Conservation (phyloP, 2,113 vertebrate genomes). For the Vicugna pacos region DNA sequence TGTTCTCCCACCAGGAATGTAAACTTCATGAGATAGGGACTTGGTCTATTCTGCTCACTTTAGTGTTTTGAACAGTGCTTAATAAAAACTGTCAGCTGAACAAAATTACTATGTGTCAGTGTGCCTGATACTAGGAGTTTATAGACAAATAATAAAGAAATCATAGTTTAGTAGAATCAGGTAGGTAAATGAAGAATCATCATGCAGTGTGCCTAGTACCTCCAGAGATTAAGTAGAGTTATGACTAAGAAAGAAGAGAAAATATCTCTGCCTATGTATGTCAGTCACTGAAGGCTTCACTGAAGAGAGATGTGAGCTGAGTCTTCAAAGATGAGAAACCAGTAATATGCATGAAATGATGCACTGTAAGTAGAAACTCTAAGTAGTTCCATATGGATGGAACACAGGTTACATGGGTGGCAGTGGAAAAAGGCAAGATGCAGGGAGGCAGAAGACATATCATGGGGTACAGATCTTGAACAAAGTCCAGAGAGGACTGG, state of each 20-base stretch:
- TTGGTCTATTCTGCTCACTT: conserved; percentile 35
- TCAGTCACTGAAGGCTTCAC: neutral
- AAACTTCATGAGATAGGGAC: neutral
- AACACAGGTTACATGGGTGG: neutral
- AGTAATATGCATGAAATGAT: conserved; percentile 15
- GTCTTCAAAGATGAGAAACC: conserved; percentile 41
- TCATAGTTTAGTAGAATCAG: conserved; percentile 18
- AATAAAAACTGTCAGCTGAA: conserved; percentile 44
- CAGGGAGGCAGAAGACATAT: neutral
- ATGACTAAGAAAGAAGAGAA: conserved; percentile 33
- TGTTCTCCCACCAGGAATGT: neutral
- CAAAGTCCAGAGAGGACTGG: conserved; percentile 26
- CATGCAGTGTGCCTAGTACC: neutral
- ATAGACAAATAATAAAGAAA: conserved; percentile 50
- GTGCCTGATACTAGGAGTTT: neutral
- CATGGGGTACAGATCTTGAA: neutral
- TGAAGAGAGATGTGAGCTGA: conserved; percentile 36
- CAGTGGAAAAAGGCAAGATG: conserved; percentile 38
- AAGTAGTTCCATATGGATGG: neutral
- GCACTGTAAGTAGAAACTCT: neutral
- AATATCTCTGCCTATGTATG: neutral
- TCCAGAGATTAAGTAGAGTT: conserved; percentile 31
- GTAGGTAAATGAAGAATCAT: conserved; percentile 7
- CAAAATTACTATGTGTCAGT: conserved; percentile 4
- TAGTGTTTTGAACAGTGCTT: neutral